Evolutionary conservation across 2,113 vertebrate species (phyloP).

Genomic region (Ondatra zibethicus): DNA sequence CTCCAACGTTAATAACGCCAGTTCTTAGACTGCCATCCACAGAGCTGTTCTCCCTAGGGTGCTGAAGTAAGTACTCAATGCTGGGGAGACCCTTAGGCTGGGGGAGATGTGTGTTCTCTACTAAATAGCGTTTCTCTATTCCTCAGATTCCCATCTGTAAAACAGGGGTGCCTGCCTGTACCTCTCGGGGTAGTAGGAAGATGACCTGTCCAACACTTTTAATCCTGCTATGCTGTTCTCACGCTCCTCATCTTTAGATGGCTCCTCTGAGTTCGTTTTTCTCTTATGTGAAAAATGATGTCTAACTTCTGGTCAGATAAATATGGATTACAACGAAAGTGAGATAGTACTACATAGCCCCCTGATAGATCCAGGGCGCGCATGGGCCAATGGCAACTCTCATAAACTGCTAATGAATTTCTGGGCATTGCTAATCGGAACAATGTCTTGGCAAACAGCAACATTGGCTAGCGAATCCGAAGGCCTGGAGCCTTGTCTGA

Average conservation of each 20-base stretch:
- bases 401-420: not conserved
- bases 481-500: not conserved
- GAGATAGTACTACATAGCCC: not conserved
- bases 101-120: not conserved
- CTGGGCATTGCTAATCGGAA: not conserved
- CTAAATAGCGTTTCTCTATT: not conserved
- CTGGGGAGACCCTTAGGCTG: not conserved
- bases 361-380: not conserved
- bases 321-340: not conserved
- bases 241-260: not conserved
- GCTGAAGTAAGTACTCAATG: not conserved
- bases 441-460: not conserved
- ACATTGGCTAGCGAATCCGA: not conserved
- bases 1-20: not conserved
- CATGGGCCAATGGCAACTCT: not conserved
- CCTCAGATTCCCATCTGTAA: not conserved
- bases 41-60: not conserved
- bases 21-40: not conserved
- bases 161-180: not conserved
- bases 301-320: slow-evolving; percentile 1
- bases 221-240: not conserved
- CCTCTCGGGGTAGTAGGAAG: not conserved
- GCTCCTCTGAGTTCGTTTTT: not conserved
- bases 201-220: not conserved
- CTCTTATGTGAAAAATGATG: not conserved